Base-by-base conservation (phyloP, 1,140 invertebrate species). In the Ditylenchus dipsaci region DNA sequence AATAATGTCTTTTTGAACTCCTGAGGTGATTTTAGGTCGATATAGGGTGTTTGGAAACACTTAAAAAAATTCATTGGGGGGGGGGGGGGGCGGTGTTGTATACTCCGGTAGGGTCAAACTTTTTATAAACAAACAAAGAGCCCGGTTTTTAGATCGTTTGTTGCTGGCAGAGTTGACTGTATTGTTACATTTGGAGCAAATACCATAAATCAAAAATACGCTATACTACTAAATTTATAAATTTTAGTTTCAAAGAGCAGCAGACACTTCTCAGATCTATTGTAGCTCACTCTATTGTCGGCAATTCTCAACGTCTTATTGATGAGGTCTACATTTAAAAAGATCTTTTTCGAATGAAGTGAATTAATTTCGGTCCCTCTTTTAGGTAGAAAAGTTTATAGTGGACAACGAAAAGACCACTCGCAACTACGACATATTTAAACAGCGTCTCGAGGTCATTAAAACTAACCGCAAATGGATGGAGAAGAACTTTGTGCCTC, bases 231-330 rank as follows among this genome's bases (percentile, higher is more conserved):
- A n/a, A n/a, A n/a, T n/a, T n/a, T n/a, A n/a, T n/a, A n/a, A n/a
- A n/a, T n/a, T n/a, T n/a, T n/a, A n/a, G 73, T 29, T 80, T 77
- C 65, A 77, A 77, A 66, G 76, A 77, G 7, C 76, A 77, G 57
- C 78, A 78, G 29, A 79, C 71, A 15, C 53, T 77, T 23, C 61
- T 80, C 23, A 56, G 75, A 23, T 60, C 57, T 13, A 75, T 77
- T 19, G 67, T 77, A 30, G 57, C 30, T 15, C 56, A 29, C n/a
- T 70, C 76, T n/a, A 59, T 77, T 27, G 73, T 72, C 21, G 75
- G 75, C 19, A 78, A 75, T 29, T 76, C 75, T 0, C 59, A 65
- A 42, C 71, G 75, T 33, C 43, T 65, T 29, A 76, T 76, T 49
- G 72, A 76, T 19, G 58, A 77, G 57, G 74, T 74, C 15, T 53